Conservation (phyloP, 2,888 invertebrate species). For the Mesoligia furuncula region DNA sequence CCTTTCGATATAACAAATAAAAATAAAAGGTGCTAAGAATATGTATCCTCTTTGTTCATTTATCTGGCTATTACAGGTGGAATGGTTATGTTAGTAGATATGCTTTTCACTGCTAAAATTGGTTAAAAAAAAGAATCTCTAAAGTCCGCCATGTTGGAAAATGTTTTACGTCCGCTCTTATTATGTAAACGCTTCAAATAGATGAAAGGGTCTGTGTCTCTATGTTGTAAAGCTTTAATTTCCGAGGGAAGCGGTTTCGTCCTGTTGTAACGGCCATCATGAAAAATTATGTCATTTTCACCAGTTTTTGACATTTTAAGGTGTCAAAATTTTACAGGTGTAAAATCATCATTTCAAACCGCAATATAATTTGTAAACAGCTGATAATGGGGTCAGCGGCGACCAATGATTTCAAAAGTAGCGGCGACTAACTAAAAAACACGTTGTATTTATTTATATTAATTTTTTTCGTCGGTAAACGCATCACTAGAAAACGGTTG, state of each 20-base stretch:
- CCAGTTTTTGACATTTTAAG: too few species aligned
- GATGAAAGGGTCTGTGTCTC: background rate
- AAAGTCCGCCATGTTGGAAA: background rate
- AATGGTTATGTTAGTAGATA: slow-evolving; percentile 2
- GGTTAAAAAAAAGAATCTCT: background rate
- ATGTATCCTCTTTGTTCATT: slow-evolving; percentile 16
- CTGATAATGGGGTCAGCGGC: background rate
- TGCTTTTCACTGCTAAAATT: slow-evolving; percentile 2
- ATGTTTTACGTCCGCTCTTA: background rate
- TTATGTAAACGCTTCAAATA: too few species aligned
- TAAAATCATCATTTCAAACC: background rate
- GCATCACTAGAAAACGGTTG: too few species aligned
- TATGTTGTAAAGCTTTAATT: background rate
- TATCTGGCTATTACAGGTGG: background rate
- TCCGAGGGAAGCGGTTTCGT: background rate
- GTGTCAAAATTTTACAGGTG: too few species aligned
- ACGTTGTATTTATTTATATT: too few species aligned
- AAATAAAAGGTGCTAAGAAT: slow-evolving; percentile 7
- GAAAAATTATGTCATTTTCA: background rate
- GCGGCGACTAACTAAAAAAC: background rate
- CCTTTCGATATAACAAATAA: slow-evolving; percentile 12
- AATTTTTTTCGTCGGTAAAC: too few species aligned
- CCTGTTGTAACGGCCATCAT: background rate
- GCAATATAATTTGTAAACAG: background rate
- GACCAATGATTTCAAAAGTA: too few species aligned